phyloP scores from a whole-genome alignment of 2,113 vertebrate species.

The Paracanthobrama guichenoti region DNA sequence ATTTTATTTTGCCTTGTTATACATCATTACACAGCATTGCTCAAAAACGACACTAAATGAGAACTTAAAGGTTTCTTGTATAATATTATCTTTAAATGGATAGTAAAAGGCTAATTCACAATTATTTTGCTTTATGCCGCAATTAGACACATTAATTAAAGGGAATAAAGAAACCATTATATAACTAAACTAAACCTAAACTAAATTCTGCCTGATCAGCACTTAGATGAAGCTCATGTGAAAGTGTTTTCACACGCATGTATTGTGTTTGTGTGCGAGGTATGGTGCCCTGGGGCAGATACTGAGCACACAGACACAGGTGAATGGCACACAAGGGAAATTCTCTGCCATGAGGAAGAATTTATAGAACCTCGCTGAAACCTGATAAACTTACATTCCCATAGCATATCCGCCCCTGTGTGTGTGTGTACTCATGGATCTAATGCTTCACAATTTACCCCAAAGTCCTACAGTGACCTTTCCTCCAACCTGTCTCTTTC shows the following conservation, averaged over 20 bases:
- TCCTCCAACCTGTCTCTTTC: slow-evolving; percentile 47
- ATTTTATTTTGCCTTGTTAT: background rate
- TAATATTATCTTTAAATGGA: too few species aligned
- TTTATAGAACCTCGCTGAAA: slow-evolving; percentile 48
- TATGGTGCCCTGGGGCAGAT: slow-evolving; percentile 74
- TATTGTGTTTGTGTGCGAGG: slow-evolving; percentile 54
- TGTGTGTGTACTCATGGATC: slow-evolving; percentile 20
- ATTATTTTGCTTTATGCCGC: too few species aligned
- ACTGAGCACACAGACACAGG: slow-evolving; percentile 75
- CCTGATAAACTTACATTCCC: slow-evolving; percentile 39
- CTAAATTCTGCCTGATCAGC: slow-evolving; percentile 75
- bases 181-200: too few species aligned
- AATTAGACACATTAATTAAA: too few species aligned
- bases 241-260: background rate
- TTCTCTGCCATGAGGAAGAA: slow-evolving; percentile 69
- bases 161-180: background rate
- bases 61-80: too few species aligned
- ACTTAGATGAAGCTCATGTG: slow-evolving; percentile 66
- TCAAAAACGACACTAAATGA: background rate
- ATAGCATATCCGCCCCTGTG: slow-evolving; percentile 40
- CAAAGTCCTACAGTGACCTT: slow-evolving; percentile 24
- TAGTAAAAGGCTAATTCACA: too few species aligned
- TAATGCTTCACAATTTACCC: slow-evolving; percentile 24
- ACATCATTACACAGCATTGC: background rate
- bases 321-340: slow-evolving; percentile 74